A percentile compares a stretch with the other conserved stretches of the same genome.
These are phyloP conservation scores for Onthophagus taurus DNA, from an alignment of 1,140 invertebrate genomes.

Conservation along the genomic window DNA sequence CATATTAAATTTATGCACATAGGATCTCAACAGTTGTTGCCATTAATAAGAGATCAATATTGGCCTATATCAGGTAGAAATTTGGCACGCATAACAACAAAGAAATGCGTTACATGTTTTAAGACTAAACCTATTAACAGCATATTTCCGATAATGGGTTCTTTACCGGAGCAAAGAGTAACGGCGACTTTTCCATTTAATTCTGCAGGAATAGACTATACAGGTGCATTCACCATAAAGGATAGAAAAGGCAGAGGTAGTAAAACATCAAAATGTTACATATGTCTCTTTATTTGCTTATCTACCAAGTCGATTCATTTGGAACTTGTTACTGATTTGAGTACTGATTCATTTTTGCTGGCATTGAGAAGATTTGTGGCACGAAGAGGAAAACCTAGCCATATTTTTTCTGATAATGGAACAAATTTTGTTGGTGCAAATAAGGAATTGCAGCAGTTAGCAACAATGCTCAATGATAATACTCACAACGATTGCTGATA, in stretches of 20 bases:
- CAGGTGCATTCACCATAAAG: conserved; percentile 22
- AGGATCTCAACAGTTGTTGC: conserved; percentile 18
- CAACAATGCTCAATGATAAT: too few species aligned
- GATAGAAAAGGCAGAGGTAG: conserved; percentile 19
- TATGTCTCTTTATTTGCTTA: conserved; percentile 28
- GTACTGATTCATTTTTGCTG: neutral
- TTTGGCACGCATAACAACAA: conserved; percentile 1
- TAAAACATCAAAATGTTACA: conserved; percentile 21
- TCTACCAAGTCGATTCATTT: conserved; percentile 23
- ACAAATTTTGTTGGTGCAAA: too few species aligned
- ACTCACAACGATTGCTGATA: too few species aligned
- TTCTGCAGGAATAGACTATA: conserved; percentile 21
- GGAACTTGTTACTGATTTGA: conserved; percentile 14
- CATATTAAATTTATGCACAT: conserved; percentile 21
- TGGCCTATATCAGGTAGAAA: conserved; percentile 12
- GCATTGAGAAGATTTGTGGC: neutral
- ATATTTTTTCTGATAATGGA: too few species aligned
- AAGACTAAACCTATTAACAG: neutral
- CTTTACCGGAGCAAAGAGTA: conserved; percentile 9
- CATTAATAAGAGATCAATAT: conserved; percentile 12
- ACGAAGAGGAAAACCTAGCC: neutral
- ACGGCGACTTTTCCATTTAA: conserved; percentile 16
- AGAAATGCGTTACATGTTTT: conserved; percentile 4
- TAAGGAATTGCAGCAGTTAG: too few species aligned
- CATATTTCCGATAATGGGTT: conserved; percentile 1